phyloP scores from a whole-genome alignment of 92 coral and sea anemone species.

The Muricea muricata region DNA sequence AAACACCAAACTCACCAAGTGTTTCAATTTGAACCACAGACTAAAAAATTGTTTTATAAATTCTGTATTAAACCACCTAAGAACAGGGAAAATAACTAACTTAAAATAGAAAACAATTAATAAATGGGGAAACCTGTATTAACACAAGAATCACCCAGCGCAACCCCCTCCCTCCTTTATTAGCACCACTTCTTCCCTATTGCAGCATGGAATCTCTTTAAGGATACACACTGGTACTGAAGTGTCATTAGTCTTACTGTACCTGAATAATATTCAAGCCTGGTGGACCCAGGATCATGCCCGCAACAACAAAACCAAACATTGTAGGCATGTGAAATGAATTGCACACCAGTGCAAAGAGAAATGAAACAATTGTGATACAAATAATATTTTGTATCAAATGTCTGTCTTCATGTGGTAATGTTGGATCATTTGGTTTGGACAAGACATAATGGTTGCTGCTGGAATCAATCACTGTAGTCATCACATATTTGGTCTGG shows the following conservation, averaged over 20 bases:
- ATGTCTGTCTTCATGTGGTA: constrained; percentile 95
- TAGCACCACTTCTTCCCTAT: too few species aligned
- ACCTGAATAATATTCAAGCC: constrained; percentile 92
- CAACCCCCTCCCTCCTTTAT: too few species aligned
- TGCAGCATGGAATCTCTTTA: too few species aligned
- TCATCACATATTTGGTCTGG: constrained; percentile 71
- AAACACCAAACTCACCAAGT: constrained; percentile 98
- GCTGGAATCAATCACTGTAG: constrained; percentile 88
- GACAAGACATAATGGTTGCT: constrained; percentile 94
- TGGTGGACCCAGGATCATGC: constrained; percentile 94
- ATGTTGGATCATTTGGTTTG: constrained; percentile 93
- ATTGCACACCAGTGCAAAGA: constrained; percentile 81
- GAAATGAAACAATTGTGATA: constrained; percentile 77
- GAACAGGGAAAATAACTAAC: neutral
- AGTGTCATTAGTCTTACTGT: neutral
- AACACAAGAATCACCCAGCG: too few species aligned
- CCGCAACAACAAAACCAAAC: constrained; percentile 98
- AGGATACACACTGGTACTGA: too few species aligned
- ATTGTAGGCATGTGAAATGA: constrained; percentile 83
- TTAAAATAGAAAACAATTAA: neutral
- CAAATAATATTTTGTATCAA: constrained; percentile 85
- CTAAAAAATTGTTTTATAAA: constrained; percentile 58
- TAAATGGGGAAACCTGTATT: too few species aligned
- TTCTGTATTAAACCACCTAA: too few species aligned
- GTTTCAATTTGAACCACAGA: constrained; percentile 98